A percentile compares a stretch with the other conserved stretches of the same genome.
phyloP scores from a whole-genome alignment of 2,888 invertebrate genomes.

The Lithodes maja region DNA sequence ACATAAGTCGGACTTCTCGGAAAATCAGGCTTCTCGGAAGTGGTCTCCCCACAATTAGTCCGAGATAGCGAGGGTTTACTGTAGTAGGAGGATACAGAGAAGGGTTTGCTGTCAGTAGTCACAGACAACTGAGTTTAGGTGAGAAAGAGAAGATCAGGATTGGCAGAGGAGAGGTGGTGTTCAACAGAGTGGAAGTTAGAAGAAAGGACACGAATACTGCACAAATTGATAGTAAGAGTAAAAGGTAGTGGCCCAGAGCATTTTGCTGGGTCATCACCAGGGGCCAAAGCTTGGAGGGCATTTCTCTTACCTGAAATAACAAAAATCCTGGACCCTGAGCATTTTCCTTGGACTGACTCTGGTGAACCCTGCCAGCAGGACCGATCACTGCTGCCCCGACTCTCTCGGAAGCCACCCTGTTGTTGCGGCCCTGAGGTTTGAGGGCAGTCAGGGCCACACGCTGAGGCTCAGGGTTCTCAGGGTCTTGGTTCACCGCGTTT shows the following conservation, averaged over 20 bases:
- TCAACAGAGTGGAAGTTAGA: too few relatives aligned
- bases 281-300: background rate
- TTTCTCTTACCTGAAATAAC: constrained; percentile 49
- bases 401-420: constrained; percentile 76
- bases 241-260: background rate
- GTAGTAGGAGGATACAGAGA: too few relatives aligned
- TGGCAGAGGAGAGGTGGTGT: too few relatives aligned
- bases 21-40: too few relatives aligned
- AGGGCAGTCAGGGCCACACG: constrained; percentile 73
- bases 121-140: too few relatives aligned
- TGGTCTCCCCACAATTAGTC: too few relatives aligned
- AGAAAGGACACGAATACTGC: too few relatives aligned
- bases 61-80: too few relatives aligned
- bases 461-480: constrained; percentile 72
- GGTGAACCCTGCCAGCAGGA: constrained; percentile 51
- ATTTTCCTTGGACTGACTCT: constrained; percentile 31
- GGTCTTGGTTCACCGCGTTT: constrained; percentile 75
- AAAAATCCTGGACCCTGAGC: constrained; percentile 37
- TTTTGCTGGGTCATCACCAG: too few relatives aligned
- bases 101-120: too few relatives aligned
- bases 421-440: constrained; percentile 74
- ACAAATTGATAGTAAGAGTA: background rate
- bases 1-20: too few relatives aligned
- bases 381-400: constrained; percentile 60
- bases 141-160: too few relatives aligned